Conservation (phyloP, 23 tunicate genomes). For the Diplosoma virens region DNA sequence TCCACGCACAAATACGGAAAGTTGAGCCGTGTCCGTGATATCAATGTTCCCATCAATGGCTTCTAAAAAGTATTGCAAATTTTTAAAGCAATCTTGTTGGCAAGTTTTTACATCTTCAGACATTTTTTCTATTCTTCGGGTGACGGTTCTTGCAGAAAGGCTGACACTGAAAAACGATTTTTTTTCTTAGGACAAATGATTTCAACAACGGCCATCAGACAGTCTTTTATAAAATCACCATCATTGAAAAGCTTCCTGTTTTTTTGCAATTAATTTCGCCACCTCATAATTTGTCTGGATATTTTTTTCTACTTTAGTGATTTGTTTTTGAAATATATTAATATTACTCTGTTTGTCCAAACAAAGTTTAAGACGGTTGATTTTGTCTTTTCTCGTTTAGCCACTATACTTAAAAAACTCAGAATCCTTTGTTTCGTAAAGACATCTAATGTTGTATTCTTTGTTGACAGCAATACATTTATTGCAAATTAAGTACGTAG, state of each 20-base stretch:
- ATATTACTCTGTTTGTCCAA: background rate
- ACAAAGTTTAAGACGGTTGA: background rate
- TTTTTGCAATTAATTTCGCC: background rate
- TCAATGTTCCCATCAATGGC: background rate
- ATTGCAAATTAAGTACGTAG: background rate
- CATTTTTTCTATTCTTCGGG: constrained; percentile 60
- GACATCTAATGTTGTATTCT: constrained; percentile 31
- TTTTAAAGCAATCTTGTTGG: constrained; percentile 35
- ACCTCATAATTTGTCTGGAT: constrained; percentile 2
- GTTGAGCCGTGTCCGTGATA: constrained; percentile 28
- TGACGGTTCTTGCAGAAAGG: constrained; percentile 54
- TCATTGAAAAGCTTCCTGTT: constrained; percentile 42
- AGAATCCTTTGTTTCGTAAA: constrained; percentile 27
- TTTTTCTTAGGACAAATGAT: no score
- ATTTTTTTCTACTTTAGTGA: constrained; percentile 9
- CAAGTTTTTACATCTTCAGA: constrained; percentile 32
- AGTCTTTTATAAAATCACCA: constrained; percentile 43
- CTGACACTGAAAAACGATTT: no score
- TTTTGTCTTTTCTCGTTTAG: background rate
- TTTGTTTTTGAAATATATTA: background rate
- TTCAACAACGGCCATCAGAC: no score
- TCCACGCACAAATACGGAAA: constrained; percentile 34
- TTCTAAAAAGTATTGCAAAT: constrained; percentile 29
- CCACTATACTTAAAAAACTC: background rate
- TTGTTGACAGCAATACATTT: constrained; percentile 29